These are phyloP conservation scores for Malurus alboscapulatus DNA, from an alignment of 2,113 vertebrate species.

Conservation along the genomic window DNA sequence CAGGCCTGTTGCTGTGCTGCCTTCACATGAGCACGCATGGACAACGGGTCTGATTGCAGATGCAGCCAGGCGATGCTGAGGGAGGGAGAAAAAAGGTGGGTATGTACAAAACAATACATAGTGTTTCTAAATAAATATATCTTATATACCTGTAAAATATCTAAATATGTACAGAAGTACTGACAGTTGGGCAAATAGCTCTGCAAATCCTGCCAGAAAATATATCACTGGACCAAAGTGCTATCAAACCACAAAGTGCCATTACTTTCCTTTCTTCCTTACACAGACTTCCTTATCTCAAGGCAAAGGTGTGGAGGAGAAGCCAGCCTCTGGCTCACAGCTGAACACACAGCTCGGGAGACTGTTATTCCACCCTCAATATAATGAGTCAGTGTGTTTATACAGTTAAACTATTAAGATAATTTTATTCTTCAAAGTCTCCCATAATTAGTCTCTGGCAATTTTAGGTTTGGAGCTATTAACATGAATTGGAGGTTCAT, in stretches of 20 bases:
- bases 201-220: neutral
- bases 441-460: neutral
- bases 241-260: neutral
- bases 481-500: neutral
- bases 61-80: neutral
- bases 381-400: neutral
- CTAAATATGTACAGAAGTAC: neutral
- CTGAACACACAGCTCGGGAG: neutral
- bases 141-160: neutral
- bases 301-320: neutral
- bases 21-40: fast-evolving
- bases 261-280: neutral
- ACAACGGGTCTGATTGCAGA: neutral
- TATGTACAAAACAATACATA: neutral
- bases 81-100: neutral
- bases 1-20: neutral
- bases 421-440: neutral
- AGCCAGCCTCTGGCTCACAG: neutral
- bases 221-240: neutral
- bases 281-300: neutral
- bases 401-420: neutral
- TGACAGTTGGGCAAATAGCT: neutral
- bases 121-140: neutral
- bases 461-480: neutral
- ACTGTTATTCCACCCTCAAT: neutral